Evolutionary conservation across 1,140 invertebrate genomes (phyloP).

Genomic region (Schmidtea mediterranea): DNA sequence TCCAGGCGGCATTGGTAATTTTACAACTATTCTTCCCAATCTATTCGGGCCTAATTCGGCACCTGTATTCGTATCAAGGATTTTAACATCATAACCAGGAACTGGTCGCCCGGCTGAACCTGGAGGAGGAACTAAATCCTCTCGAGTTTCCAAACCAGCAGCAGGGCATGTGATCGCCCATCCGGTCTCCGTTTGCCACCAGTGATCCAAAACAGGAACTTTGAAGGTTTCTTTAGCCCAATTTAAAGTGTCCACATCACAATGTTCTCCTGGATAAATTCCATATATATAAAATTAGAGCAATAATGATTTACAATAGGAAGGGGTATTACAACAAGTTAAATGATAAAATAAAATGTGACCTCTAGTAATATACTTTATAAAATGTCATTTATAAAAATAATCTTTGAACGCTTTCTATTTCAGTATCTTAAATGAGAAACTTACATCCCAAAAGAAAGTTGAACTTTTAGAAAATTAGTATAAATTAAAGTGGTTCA

Average conservation of each 20-base stretch:
- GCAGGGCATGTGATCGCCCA: conserved; percentile 58
- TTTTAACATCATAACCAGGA: conserved; percentile 51
- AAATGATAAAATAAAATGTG: too few species aligned
- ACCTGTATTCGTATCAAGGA: neutral
- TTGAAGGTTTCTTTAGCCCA: conserved; percentile 53
- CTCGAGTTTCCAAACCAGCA: conserved; percentile 40
- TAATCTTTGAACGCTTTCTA: too few species aligned
- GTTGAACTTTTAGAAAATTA: too few species aligned
- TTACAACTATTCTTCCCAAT: conserved; percentile 51
- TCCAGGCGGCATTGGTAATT: conserved; percentile 59
- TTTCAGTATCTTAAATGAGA: too few species aligned
- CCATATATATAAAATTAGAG: conserved; percentile 45
- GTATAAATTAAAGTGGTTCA: too few species aligned
- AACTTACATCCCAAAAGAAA: too few species aligned
- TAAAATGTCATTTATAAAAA: too few species aligned
- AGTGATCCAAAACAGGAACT: conserved; percentile 62
- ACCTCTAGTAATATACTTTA: too few species aligned
- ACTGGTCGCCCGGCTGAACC: conserved; percentile 44
- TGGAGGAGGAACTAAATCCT: conserved; percentile 29
- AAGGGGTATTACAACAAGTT: too few species aligned
- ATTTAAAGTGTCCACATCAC: conserved; percentile 57
- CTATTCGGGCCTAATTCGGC: conserved; percentile 34
- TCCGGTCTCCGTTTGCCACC: conserved; percentile 85
- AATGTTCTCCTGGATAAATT: conserved; percentile 56
- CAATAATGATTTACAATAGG: too few species aligned